phyloP scores from a whole-genome alignment of 2,888 invertebrate species.

The Melanargia galathea region DNA sequence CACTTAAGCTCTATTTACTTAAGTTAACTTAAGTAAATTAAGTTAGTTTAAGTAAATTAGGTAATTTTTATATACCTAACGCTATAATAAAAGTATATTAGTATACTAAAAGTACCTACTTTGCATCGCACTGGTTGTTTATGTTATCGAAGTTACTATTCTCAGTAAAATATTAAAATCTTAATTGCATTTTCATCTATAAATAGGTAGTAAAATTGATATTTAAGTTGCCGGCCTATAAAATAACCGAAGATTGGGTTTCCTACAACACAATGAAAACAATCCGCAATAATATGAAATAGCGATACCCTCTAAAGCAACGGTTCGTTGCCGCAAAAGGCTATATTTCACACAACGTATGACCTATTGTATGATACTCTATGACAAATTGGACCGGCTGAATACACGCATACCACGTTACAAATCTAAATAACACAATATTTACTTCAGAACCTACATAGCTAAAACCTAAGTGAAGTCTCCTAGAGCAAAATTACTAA shows the following conservation, averaged over 20 bases:
- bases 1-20: too few species aligned
- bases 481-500: neutral
- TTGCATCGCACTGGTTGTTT: too few species aligned
- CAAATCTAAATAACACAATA: conserved; percentile 20
- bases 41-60: too few species aligned
- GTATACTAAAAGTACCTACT: too few species aligned
- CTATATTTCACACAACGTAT: conserved; percentile 62
- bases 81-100: neutral
- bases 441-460: neutral
- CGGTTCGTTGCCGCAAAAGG: conserved; percentile 53
- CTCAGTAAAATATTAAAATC: neutral
- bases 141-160: too few species aligned
- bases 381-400: conserved; percentile 61
- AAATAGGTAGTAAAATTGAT: conserved; percentile 10
- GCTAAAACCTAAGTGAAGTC: neutral
- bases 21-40: too few species aligned
- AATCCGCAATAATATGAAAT: conserved; percentile 31
- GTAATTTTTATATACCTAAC: neutral
- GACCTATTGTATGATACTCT: conserved; percentile 61
- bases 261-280: conserved; percentile 35
- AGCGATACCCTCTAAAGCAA: conserved; percentile 41
- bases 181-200: neutral
- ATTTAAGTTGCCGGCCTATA: conserved; percentile 2
- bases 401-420: conserved; percentile 40
- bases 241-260: conserved; percentile 28